Conservation (phyloP, 1,140 invertebrate genomes). For the Caerostris darwini region DNA sequence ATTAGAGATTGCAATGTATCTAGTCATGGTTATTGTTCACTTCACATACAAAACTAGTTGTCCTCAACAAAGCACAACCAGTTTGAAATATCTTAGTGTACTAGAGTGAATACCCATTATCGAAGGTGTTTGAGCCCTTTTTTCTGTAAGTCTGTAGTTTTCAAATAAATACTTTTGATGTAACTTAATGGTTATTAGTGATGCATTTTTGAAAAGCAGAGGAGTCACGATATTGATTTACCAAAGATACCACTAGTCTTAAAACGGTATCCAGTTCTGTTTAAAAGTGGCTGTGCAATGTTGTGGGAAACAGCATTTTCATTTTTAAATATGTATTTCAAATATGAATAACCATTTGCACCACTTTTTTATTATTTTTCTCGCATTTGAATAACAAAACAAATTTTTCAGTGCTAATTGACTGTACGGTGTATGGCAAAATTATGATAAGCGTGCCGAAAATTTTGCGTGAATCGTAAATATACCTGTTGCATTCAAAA, state of each 20-base stretch:
- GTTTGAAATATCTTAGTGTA: constrained; percentile 1
- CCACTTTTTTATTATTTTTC: constrained; percentile 2
- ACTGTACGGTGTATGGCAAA: constrained; percentile 45
- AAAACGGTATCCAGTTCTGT: constrained; percentile 66
- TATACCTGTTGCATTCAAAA: constrained; percentile 21
- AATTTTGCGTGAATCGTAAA: background rate
- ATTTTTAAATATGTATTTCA: background rate
- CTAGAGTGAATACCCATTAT: background rate
- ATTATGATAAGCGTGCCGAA: background rate
- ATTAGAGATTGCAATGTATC: constrained; percentile 50
- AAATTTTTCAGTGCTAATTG: constrained; percentile 11
- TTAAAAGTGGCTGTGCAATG: background rate
- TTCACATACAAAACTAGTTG: constrained; percentile 26
- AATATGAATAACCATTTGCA: constrained; percentile 14
- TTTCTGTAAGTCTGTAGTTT: background rate
- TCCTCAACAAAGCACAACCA: constrained; percentile 2
- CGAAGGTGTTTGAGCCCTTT: background rate
- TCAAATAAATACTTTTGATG: background rate
- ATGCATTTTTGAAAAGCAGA: background rate
- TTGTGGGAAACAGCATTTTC: background rate
- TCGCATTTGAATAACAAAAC: background rate
- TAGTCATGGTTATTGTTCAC: constrained; percentile 76
- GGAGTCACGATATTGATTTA: constrained; percentile 44
- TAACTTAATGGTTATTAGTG: background rate
- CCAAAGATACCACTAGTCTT: constrained; percentile 77